These are phyloP conservation scores for Sesia bembeciformis DNA, from an alignment of 2,888 invertebrate genomes.

Conservation along the genomic window DNA sequence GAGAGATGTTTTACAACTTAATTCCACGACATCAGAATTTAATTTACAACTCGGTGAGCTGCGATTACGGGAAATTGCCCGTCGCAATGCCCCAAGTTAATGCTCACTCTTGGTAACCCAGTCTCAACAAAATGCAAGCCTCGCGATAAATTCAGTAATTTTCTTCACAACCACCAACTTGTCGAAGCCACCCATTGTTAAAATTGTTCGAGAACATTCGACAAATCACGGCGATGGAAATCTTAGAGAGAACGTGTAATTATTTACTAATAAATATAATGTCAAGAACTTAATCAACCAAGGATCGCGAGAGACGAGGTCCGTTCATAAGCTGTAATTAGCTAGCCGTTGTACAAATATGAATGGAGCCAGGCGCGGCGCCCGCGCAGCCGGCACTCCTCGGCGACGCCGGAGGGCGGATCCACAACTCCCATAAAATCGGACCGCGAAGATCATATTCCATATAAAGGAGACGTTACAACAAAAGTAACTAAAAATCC, in stretches of 20 bases:
- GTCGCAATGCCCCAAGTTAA: slow-evolving; percentile 17
- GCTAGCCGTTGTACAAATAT: slow-evolving; percentile 56
- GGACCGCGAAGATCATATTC: slow-evolving; percentile 11
- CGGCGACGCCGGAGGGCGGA: slow-evolving; percentile 25
- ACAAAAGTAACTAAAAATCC: slow-evolving; percentile 2
- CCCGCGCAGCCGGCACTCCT: slow-evolving; percentile 33
- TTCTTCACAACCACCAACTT: slow-evolving; percentile 13
- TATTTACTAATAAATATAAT: slow-evolving; percentile 40
- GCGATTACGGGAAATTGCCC: slow-evolving; percentile 44
- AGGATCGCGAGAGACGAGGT: slow-evolving; percentile 28
- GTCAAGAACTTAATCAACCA: slow-evolving; percentile 57
- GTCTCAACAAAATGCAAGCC: slow-evolving; percentile 9
- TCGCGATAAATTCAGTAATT: slow-evolving; percentile 28
- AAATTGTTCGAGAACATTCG: slow-evolving; percentile 6
- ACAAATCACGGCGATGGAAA: slow-evolving; percentile 12
- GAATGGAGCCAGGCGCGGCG: slow-evolving; percentile 43
- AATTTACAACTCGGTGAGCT: slow-evolving; percentile 41
- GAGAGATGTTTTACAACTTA: slow-evolving; percentile 36
- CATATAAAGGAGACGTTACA: slow-evolving; percentile 13
- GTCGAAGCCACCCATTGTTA: slow-evolving; percentile 14
- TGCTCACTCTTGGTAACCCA: slow-evolving; percentile 17
- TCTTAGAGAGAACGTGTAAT: slow-evolving; percentile 15
- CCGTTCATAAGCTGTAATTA: slow-evolving; percentile 48
- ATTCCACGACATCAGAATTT: slow-evolving; percentile 51
- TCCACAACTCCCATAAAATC: slow-evolving; percentile 23